phyloP scores from a whole-genome alignment of 2,888 invertebrate genomes.

The Phortica magna region DNA sequence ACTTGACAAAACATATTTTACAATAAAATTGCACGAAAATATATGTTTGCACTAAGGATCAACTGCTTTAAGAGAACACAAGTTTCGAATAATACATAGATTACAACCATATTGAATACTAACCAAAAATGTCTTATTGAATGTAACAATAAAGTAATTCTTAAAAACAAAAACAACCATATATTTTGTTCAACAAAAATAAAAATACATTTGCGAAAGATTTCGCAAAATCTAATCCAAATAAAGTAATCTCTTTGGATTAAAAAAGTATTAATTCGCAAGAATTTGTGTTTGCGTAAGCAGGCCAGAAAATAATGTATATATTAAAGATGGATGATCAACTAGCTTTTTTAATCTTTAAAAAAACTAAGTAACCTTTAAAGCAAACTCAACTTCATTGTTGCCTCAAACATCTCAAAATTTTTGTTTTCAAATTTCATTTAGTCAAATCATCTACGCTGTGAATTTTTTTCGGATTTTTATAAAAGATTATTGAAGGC shows the following conservation, averaged over 20 bases:
- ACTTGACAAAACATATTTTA: not conserved
- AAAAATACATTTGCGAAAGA: not conserved
- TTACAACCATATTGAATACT: not conserved
- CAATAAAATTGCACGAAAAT: not conserved
- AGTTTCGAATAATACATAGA: not conserved
- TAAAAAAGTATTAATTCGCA: too few relatives aligned
- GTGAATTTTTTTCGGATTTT: not conserved
- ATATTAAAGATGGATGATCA: not conserved
- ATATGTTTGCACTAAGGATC: not conserved
- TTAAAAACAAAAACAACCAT: not conserved
- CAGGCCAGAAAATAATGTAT: not conserved
- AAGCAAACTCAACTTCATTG: not conserved
- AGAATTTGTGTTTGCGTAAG: not conserved
- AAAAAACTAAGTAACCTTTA: not conserved
- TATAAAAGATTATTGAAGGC: not conserved
- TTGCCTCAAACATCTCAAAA: not conserved
- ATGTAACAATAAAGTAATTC: slow-evolving; percentile 23
- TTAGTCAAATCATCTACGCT: not conserved
- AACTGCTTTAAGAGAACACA: not conserved
- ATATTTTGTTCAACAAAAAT: not conserved
- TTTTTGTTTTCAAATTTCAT: not conserved
- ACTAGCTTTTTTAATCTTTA: not conserved
- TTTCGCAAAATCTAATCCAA: too few relatives aligned
- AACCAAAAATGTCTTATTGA: slow-evolving; percentile 23
- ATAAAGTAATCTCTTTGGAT: too few relatives aligned